Conservation (phyloP, 2,888 invertebrate genomes). For the Prenolepis imparis region DNA sequence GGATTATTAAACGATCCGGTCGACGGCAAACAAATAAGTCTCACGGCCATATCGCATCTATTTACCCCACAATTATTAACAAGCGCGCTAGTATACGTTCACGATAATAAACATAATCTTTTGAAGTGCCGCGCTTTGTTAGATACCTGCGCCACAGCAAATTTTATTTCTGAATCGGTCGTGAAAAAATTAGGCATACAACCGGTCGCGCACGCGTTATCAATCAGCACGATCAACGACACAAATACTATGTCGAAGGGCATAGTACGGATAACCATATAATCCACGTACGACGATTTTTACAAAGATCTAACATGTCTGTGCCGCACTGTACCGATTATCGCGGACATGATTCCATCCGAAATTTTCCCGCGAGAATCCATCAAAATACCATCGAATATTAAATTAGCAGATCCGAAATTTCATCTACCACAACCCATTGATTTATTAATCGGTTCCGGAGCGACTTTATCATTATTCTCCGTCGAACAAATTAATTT, state of each 20-base stretch:
- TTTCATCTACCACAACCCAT: conserved; percentile 42
- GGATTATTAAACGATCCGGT: too few relatives aligned
- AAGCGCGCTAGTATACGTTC: background rate
- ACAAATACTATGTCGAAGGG: too few relatives aligned
- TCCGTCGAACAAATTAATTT: conserved; percentile 46
- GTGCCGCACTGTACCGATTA: background rate
- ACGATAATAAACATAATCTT: background rate
- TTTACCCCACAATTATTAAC: background rate
- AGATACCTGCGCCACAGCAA: rapidly evolving
- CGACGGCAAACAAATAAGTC: background rate
- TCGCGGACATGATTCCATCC: background rate
- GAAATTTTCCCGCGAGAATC: background rate
- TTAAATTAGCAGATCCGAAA: conserved; percentile 47
- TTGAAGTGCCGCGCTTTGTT: background rate
- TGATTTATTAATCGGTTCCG: conserved; percentile 51
- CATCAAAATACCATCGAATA: conserved; percentile 38
- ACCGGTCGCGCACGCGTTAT: too few relatives aligned
- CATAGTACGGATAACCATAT: background rate
- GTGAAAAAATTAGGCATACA: too few relatives aligned
- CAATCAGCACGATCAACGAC: background rate
- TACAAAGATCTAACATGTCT: background rate
- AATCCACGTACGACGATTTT: background rate
- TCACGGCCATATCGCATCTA: background rate
- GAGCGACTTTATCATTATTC: conserved; percentile 45
- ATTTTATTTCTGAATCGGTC: background rate